A percentile compares a stretch with the other conserved stretches of the same genome.
phyloP scores from a whole-genome alignment of 2,113 vertebrate genomes.

The Cercocebus atys region DNA sequence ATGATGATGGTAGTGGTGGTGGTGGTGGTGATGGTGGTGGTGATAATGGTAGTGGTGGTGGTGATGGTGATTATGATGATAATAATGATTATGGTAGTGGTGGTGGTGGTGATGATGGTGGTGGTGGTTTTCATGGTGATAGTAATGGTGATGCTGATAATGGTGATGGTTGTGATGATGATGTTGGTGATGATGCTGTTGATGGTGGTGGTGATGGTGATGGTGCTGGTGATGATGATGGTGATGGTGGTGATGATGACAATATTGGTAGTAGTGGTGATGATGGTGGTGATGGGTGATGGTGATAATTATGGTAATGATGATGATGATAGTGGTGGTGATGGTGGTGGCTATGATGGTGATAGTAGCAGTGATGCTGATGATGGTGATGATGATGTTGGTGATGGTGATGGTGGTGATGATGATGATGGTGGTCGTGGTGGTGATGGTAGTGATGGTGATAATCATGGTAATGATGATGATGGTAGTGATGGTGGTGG shows the following conservation, averaged over 20 bases:
- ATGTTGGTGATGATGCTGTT: background rate
- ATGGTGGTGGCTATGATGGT: no score
- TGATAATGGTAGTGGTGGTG: background rate
- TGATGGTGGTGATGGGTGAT: background rate
- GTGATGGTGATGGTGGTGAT: background rate
- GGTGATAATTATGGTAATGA: background rate
- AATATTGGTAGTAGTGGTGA: background rate
- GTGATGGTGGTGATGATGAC: accelerated
- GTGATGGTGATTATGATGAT: background rate
- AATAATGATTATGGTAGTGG: background rate
- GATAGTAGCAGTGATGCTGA: background rate
- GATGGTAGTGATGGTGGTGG: no score
- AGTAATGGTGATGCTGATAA: accelerated
- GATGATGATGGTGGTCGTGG: accelerated
- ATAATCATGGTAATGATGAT: background rate
- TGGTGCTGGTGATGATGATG: background rate
- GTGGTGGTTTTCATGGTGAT: accelerated
- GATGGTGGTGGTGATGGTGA: no score
- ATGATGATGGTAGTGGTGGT: background rate
- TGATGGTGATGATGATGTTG: background rate
- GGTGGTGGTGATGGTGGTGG: accelerated
- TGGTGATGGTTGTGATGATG: background rate
- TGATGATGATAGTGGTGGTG: background rate
- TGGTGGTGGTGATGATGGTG: background rate
- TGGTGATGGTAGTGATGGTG: accelerated